These are phyloP conservation scores for Drosophila buzzatii DNA, from an alignment of 2,888 invertebrate species.

Conservation along the genomic window DNA sequence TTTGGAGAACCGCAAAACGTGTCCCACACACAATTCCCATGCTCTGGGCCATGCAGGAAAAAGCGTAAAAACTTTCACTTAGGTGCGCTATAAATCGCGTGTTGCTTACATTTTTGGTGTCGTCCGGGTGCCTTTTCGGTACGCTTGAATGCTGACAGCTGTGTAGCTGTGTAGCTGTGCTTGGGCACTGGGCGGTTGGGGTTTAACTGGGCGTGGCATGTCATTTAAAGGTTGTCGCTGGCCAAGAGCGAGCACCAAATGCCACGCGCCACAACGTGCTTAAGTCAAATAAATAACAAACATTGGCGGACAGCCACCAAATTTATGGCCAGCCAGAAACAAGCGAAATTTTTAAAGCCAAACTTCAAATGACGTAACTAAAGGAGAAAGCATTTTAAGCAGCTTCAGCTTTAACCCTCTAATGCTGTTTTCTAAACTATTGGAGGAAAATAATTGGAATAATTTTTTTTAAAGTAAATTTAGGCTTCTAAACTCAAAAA, in stretches of 20 bases:
- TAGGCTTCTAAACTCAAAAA: too few relatives aligned
- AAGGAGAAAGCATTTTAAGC: slow-evolving; percentile 4
- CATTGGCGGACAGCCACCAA: slow-evolving; percentile 76
- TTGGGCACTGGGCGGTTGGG: slow-evolving; percentile 1
- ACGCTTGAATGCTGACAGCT: slow-evolving; percentile 76
- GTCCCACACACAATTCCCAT: slow-evolving; percentile 58
- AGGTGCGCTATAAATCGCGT: slow-evolving; percentile 76
- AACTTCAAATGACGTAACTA: slow-evolving; percentile 19
- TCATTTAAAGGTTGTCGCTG: slow-evolving; percentile 66
- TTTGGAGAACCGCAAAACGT: slow-evolving; percentile 43
- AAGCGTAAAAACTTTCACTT: slow-evolving; percentile 52
- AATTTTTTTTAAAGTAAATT: too few relatives aligned
- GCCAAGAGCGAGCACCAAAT: slow-evolving; percentile 58
- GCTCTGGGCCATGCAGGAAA: slow-evolving; percentile 34
- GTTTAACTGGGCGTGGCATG: slow-evolving; percentile 61
- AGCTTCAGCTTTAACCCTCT: slow-evolving; percentile 37
- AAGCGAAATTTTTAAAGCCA: slow-evolving; percentile 36
- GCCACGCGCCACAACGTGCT: slow-evolving; percentile 72
- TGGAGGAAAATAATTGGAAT: too few relatives aligned
- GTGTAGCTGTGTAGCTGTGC: slow-evolving; percentile 11
- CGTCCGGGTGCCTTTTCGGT: slow-evolving; percentile 39
- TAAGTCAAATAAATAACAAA: slow-evolving; percentile 79
- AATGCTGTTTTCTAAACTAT: too few relatives aligned
- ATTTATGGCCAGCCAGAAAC: slow-evolving; percentile 67
- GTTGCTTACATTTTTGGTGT: slow-evolving; percentile 57